phyloP scores from a whole-genome alignment of 2,888 invertebrate species.

The Drosophila fulvimacula region DNA sequence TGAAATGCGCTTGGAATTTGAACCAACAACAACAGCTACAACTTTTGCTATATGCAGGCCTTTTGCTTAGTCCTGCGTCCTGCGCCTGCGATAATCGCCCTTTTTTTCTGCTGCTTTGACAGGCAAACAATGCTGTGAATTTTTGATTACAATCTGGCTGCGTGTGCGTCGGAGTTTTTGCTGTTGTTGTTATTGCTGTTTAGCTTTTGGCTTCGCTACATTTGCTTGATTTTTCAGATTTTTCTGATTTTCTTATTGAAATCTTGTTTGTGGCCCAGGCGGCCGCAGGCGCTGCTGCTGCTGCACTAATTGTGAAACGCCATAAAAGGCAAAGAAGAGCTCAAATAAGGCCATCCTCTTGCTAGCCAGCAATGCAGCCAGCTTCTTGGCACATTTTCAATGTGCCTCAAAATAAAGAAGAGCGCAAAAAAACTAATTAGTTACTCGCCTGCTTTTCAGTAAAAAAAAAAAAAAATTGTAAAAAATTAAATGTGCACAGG shows the following conservation, averaged over 20 bases:
- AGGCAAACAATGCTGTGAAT: conserved; percentile 83
- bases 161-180: conserved; percentile 63
- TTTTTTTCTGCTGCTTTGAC: conserved; percentile 68
- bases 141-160: conserved; percentile 81
- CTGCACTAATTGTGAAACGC: conserved; percentile 79
- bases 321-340: conserved; percentile 43
- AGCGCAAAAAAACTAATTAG: conserved; percentile 73
- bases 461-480: conserved; percentile 11
- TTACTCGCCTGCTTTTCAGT: conserved; percentile 42
- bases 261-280: conserved; percentile 63
- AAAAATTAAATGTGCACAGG: conserved; percentile 39
- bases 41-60: conserved; percentile 46
- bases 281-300: conserved; percentile 71
- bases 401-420: conserved; percentile 35
- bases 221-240: conserved; percentile 62
- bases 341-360: conserved; percentile 25
- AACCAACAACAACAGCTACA: conserved; percentile 43
- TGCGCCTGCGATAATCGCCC: conserved; percentile 78
- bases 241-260: conserved; percentile 70
- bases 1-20: conserved; percentile 81
- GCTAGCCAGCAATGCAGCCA: background rate
- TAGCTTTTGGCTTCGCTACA: conserved; percentile 54
- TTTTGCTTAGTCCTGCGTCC: conserved; percentile 59
- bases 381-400: conserved; percentile 72
- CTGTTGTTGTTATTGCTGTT: conserved; percentile 39